Base-by-base conservation (phyloP, 2,113 vertebrate species). In the Oophaga pumilio region DNA sequence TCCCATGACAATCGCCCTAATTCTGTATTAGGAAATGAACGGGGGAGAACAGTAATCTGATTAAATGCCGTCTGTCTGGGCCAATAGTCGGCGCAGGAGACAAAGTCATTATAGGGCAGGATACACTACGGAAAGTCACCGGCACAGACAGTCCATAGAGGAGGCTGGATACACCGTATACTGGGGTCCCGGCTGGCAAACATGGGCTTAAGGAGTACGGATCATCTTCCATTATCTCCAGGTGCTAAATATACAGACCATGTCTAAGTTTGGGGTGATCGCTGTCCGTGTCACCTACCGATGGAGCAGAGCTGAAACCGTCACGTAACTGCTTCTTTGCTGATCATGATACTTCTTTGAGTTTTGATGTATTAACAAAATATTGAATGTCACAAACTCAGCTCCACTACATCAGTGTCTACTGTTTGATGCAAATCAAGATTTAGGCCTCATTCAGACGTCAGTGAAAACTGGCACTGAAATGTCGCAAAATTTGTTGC, bases 1-100 rank as follows among this genome's bases (percentile, higher is more conserved):
- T 87, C 85, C 85, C 85, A 20, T 80, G 85, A 80, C 26, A 73
- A 81, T 80, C 18, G 14, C 64, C 66, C 64, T 80, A 71, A 69
- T 71, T 80, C 85, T 59, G 82, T 50, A 85, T 56, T 74, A 56
- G 74, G 66, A 57, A 69, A 84, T 69, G 82, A 66, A 73, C 64
- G 52, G 59, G 50, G 20, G 76, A 80, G 66, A 71, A 81, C 20
- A 73, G 77, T 87, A 81, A 87, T 73, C 50, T 71, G 64, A 81
- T 87, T 69, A 60, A 53, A 69, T 28, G 64, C 22, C 20, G 49
- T 24, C 52, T 87, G 62, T 73, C 62, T 71, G 76, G 26, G 49
- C 83, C 52, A 52, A 74, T 43, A 33, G 28, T 14, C 28, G 6
- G 49, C 12, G 20, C 13, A 20, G 28, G 68, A 49, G 24, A 73